Base-by-base conservation (phyloP, 2,797 vertebrate species). In the Lepidocolaptes lacrymiger region DNA sequence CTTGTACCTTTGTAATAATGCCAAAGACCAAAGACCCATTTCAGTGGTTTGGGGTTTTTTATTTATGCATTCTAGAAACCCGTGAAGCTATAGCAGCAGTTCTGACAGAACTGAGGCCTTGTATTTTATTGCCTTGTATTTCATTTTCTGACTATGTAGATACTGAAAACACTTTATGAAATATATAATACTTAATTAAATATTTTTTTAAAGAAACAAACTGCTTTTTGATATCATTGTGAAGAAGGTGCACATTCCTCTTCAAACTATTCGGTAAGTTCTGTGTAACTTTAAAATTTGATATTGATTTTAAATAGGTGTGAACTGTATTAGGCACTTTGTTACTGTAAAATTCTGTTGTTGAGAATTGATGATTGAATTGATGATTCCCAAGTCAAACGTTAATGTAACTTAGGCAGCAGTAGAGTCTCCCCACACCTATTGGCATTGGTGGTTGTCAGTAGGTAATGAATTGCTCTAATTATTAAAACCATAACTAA, bases 141-240 rank as follows among this genome's bases (percentile, higher is more conserved):
- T 71, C 85, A 39, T 91, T 92, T 92, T 88, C 54, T 92, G 62
- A 61, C 44, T 88, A 1, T 55, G 37, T 93, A 95, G 74, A 67
- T 67, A 73, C 37, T 81, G 76, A 73, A 72, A 85, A 56, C 58
- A 63, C 48, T 72, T 84, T 64, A 36, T 82, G 68, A 61, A 83
- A 54, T 91, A 58, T 36, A 27, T 69, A 55, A 66, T 75, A 10
- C 68, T 69, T 80, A 96, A 96, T 89, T 99, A 95, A 99, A 98
- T 97, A 98, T 75, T 76, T 93, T 96, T 91, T 97, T 96, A 48
- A 90, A 99, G 99, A 97, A 99, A 99, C 97, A 99, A 99, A 95
- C 99, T 99, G 93, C 98, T 99, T 4, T 99, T 98, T 93, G 99
- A 99, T 69, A 97, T 97, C 12, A 98, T 99, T 98, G 96, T 98